These are phyloP conservation scores for Troides oblongomaculatus DNA, from an alignment of 2,888 invertebrate genomes.

Conservation along the genomic window DNA sequence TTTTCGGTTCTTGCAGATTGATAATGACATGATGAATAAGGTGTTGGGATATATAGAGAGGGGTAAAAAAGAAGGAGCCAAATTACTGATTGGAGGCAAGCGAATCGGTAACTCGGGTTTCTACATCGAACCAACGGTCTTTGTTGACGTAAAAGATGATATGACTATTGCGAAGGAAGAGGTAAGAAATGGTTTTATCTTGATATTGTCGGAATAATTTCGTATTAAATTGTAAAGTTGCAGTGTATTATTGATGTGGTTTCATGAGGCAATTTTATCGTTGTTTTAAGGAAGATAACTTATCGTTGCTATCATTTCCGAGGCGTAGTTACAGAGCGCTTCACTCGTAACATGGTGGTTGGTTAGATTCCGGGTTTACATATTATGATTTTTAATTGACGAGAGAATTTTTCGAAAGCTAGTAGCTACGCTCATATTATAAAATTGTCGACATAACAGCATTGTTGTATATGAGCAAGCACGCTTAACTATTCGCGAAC, in stretches of 20 bases:
- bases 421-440: too few relatives aligned
- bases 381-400: too few relatives aligned
- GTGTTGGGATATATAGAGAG: constrained; percentile 86
- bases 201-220: neutral
- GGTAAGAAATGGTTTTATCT: constrained; percentile 62
- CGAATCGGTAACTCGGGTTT: constrained; percentile 83
- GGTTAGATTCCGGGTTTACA: too few relatives aligned
- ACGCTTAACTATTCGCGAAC: too few relatives aligned
- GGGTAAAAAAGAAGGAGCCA: constrained; percentile 90
- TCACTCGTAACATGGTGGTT: too few relatives aligned
- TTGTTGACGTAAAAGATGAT: constrained; percentile 85
- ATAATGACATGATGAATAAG: constrained; percentile 85
- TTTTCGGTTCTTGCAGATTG: constrained; percentile 73
- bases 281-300: neutral
- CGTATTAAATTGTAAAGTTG: neutral
- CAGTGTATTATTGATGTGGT: neutral
- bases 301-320: neutral
- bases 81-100: constrained; percentile 85
- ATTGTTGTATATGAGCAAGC: too few relatives aligned
- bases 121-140: constrained; percentile 89
- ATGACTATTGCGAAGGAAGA: constrained; percentile 90
- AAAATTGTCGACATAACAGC: too few relatives aligned
- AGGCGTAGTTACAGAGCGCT: neutral
- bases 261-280: neutral
- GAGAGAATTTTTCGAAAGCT: too few relatives aligned